Evolutionary conservation across 2,113 vertebrate species (phyloP), one percentile per base, ranked within the genome.

Genomic region (Apeltes quadracus): DNA sequence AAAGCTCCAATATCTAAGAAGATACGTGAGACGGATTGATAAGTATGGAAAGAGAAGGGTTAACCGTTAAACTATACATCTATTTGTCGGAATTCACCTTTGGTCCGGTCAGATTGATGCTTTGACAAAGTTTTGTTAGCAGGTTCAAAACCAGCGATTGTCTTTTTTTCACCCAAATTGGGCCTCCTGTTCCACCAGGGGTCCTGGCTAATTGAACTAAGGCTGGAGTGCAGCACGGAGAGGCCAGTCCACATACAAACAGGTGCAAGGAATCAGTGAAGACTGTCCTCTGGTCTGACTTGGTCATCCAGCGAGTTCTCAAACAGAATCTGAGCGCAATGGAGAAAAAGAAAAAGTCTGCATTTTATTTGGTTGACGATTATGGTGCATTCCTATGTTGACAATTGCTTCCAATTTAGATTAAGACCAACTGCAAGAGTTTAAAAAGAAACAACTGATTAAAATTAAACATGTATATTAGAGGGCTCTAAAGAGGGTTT

Each of bases 191-290:
- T 64, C 48, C 46, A 58, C 58, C 64, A 16, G 77, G 69, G 11
- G n/a, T 72, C 7, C 62, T 83, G 0, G 93, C 79, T 27, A 97
- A 69, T 22, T 80, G 75, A 66, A 81, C 69, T 25, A 98, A 92
- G 74, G 94, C 93, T 0, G 50, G 1, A 10, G 75, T 86, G 57
- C 95, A 96, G 15, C 83, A 51, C 0, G 69, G 46, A 0, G 97
- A 95, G 0, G 95, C 93, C 77, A 98, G 92, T 5, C 96, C 97
- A 0, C 95, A 96, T 18, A 98, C 82, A 57, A 94, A 98, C 62
- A 94, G 84, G 73, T 96, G 91, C 69, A 97, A 92, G 29, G 86
- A 93, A 76, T 96, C 95, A 1, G 92, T 88, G 32, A 97, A 94
- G 23, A 91, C 85, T 0, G 82, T 92, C 66, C 86, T 95, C 25